Evolutionary conservation across 2,797 vertebrate species (phyloP).

Genomic region (Zalophus californianus): DNA sequence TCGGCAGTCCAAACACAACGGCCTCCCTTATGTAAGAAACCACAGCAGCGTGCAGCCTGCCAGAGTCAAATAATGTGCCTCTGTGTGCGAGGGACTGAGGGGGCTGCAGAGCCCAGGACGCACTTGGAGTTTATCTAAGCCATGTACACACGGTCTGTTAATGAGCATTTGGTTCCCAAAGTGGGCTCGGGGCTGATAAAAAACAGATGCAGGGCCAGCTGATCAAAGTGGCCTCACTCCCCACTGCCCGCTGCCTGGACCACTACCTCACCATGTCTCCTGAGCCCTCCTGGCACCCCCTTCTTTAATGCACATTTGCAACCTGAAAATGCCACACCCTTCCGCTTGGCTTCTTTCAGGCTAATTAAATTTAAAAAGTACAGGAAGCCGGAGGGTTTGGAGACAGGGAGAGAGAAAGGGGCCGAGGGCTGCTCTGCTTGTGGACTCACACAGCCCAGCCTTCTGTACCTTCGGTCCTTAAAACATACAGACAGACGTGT

Average conservation of each 20-base stretch:
- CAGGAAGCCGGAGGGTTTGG: not conserved
- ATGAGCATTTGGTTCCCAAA: slow-evolving; percentile 69
- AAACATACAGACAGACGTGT: slow-evolving; percentile 55
- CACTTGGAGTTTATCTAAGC: slow-evolving; percentile 66
- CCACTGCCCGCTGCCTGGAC: accelerated
- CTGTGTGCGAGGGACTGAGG: slow-evolving; percentile 81
- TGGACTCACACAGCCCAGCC: slow-evolving; percentile 60
- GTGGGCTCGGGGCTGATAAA: slow-evolving; percentile 75
- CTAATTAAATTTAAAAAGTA: slow-evolving; percentile 54
- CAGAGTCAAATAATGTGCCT: slow-evolving; percentile 87
- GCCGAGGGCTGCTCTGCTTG: not conserved
- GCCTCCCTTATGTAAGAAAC: slow-evolving; percentile 89
- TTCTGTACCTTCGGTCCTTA: slow-evolving; percentile 64
- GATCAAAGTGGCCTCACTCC: not conserved
- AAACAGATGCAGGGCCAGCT: slow-evolving; percentile 81
- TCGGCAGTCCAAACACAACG: slow-evolving; percentile 85
- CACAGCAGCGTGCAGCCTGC: slow-evolving; percentile 82
- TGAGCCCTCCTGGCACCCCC: not conserved
- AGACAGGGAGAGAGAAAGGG: not conserved
- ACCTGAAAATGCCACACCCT: slow-evolving; percentile 16
- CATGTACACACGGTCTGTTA: slow-evolving; percentile 57
- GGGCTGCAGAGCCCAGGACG: not conserved
- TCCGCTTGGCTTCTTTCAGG: not conserved
- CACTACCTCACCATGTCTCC: not conserved
- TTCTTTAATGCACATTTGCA: not conserved